Evolutionary conservation across 2,113 vertebrate species (phyloP), one percentile per base, ranked within the genome.

Genomic region (Cynopterus brachyotis): DNA sequence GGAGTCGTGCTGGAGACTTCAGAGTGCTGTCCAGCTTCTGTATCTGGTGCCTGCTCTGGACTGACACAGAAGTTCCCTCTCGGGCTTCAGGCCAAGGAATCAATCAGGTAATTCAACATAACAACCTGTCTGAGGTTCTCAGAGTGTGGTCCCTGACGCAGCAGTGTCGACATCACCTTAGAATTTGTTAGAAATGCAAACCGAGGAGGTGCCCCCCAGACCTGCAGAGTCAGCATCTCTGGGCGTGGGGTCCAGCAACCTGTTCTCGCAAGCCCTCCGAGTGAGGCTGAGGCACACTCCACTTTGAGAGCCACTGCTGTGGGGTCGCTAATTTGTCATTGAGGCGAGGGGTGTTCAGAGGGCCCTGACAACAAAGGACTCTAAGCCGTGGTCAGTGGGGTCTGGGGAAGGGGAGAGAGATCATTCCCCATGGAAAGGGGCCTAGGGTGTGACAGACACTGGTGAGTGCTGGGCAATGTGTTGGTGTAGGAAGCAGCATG

Each of bases 1-100:
- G 69, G 19, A 13, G 6, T 32, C 0, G 0, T 6, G 11, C 22
- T 0, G 16, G 13, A 55, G 66, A 35, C 5, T 0, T 28, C 32
- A 10, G 45, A 0, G 0, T 26, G 32, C 30, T 6, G 28, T 6
- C 30, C 1, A 4, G 42, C n/a, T 22, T 72, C 55, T 42, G 1
- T n/a, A 3, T 26, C 22, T 1, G 32, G 11, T n/a, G 32, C 26
- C 79, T 76, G 9, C 69, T 67, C 91, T 3, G 6, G 57, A n/a
- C 6, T 22, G 55, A 22, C 20, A 10, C 19, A 0, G 66, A 50
- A 53, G 66, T 10, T 57, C 78, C 67, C 5, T 19, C 47, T 19
- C 7, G 57, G 45, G 79, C 47, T 53, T 10, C 0, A 64, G 59
- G 57, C 40, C 73, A 53, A 67, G 30, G 78, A 42, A 26, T 9